These are phyloP conservation scores for Flexamia atlantica DNA, from an alignment of 2,888 invertebrate genomes.

Conservation along the genomic window DNA sequence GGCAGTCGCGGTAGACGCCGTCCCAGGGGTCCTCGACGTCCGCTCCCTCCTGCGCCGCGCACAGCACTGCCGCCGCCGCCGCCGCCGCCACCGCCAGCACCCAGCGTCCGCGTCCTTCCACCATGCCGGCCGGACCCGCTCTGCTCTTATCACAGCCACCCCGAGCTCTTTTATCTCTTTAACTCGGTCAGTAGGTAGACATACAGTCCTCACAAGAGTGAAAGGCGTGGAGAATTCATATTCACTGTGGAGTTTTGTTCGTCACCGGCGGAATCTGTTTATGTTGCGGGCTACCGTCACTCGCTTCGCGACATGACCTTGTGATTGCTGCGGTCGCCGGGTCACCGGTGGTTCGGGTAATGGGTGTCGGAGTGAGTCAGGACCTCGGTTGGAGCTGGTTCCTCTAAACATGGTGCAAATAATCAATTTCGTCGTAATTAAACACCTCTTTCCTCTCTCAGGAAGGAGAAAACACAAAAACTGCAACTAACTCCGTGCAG, in stretches of 20 bases:
- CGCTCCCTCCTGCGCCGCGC: neutral
- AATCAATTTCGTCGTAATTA: too few species aligned
- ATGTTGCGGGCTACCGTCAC: constrained; percentile 3
- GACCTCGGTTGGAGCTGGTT: too few species aligned
- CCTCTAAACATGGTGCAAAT: too few species aligned
- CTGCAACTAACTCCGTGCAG: too few species aligned
- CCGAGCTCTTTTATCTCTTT: constrained; percentile 50
- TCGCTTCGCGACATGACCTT: constrained; percentile 11
- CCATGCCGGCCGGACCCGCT: constrained; percentile 12
- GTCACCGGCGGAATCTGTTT: constrained; percentile 28
- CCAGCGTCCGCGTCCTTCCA: neutral
- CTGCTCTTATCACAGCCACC: constrained; percentile 33
- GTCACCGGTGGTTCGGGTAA: neutral
- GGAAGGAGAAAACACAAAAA: too few species aligned
- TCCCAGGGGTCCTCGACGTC: constrained; percentile 38
- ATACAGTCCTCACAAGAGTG: constrained; percentile 33
- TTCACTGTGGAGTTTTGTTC: constrained; percentile 39
- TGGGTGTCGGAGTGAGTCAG: neutral
- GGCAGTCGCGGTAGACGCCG: constrained; percentile 78
- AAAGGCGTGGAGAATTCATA: constrained; percentile 57
- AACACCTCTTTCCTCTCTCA: too few species aligned
- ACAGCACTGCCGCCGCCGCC: constrained; percentile 1
- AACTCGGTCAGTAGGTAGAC: constrained; percentile 60
- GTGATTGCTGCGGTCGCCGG: constrained; percentile 1
- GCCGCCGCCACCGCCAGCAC: neutral